A percentile compares a stretch with the other conserved stretches of the same genome.
Evolutionary conservation across 1,140 invertebrate species (phyloP).

Genomic region (Bombus pyrosoma): DNA sequence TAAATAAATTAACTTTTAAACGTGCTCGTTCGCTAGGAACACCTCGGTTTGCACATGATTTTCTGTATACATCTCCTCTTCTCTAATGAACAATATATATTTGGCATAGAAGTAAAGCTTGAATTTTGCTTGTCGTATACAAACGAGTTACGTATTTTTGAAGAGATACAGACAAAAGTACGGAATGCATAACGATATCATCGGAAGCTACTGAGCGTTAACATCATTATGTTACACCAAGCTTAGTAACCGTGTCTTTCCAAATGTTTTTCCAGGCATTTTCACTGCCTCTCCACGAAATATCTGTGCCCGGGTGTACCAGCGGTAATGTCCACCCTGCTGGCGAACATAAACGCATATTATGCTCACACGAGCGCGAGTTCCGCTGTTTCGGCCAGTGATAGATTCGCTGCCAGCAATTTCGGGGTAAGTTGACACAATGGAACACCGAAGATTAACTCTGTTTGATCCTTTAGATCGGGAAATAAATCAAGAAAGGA

Average conservation of each 20-base stretch:
- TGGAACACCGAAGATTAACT: slow-evolving; percentile 1
- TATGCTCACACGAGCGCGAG: slow-evolving; percentile 99
- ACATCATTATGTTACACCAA: neutral
- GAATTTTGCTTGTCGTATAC: no score
- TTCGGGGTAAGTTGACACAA: slow-evolving; percentile 92
- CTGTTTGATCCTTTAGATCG: neutral
- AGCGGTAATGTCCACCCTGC: slow-evolving; percentile 98
- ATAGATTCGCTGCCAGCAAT: slow-evolving; percentile 99
- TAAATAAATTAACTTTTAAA: no score
- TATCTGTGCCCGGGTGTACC: slow-evolving; percentile 99
- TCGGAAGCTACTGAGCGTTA: no score
- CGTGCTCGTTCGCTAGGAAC: no score
- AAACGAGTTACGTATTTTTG: no score
- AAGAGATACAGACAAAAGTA: no score
- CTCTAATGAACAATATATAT: no score
- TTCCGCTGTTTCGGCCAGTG: slow-evolving; percentile 98
- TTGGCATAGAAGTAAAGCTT: no score
- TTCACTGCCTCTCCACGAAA: slow-evolving; percentile 99
- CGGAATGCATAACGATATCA: no score
- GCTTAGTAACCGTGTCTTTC: neutral
- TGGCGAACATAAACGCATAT: slow-evolving; percentile 99
- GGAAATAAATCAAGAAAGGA: no score
- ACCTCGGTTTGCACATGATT: no score
- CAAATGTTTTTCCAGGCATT: slow-evolving; percentile 89
- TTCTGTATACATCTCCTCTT: no score